phyloP scores from a whole-genome alignment of 2,797 vertebrate genomes.

The Macropus fuliginosus region DNA sequence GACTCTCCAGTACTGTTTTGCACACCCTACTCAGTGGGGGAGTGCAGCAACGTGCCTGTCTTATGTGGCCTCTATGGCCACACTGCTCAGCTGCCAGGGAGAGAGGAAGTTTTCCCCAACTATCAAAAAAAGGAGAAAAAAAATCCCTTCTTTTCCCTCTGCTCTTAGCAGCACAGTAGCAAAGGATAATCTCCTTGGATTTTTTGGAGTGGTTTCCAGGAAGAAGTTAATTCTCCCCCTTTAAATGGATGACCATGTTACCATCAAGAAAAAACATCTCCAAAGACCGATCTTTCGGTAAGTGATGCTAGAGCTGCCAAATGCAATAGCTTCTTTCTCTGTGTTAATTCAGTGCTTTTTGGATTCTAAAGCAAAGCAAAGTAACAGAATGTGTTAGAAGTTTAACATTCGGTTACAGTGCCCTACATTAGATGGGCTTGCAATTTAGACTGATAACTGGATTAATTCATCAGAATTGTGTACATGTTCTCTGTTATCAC shows the following conservation, averaged over 20 bases:
- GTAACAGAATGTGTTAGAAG: constrained; percentile 31
- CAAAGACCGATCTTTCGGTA: constrained; percentile 94
- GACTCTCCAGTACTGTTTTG: constrained; percentile 81
- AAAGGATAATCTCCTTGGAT: constrained; percentile 83
- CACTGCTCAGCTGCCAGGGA: constrained; percentile 87
- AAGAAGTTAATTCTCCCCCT: constrained; percentile 83
- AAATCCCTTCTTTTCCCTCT: constrained; percentile 79
- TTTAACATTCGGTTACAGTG: constrained; percentile 32
- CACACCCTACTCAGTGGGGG: constrained; percentile 83
- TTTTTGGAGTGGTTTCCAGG: constrained; percentile 84
- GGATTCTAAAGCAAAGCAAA: constrained; percentile 10
- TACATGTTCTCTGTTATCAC: not conserved
- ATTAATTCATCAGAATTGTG: not conserved
- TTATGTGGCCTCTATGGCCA: constrained; percentile 91
- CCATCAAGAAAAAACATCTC: constrained; percentile 93
- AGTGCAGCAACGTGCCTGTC: constrained; percentile 83
- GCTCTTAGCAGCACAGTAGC: constrained; percentile 85
- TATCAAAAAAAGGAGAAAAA: constrained; percentile 85
- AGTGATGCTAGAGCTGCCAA: constrained; percentile 79
- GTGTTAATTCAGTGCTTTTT: constrained; percentile 61
- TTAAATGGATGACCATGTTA: constrained; percentile 95
- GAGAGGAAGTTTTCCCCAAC: constrained; percentile 86
- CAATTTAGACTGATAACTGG: not conserved
- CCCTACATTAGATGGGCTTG: not conserved
- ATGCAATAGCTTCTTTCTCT: constrained; percentile 46